These are phyloP conservation scores for Cryptotermes secundus DNA, from an alignment of 1,140 invertebrate genomes.

Conservation along the genomic window DNA sequence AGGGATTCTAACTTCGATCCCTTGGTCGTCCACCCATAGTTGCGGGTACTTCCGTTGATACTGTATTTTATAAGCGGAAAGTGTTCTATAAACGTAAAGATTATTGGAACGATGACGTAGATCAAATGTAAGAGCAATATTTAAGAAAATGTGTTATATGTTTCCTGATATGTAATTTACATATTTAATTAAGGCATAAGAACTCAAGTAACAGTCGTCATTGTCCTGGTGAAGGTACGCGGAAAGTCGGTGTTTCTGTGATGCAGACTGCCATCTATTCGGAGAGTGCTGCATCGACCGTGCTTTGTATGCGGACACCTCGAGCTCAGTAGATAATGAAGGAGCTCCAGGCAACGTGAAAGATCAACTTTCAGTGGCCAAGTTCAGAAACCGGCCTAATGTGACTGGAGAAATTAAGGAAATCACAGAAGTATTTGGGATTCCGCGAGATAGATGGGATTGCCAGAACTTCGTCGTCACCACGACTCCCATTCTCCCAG, in stretches of 20 bases:
- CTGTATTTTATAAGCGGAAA: too few relatives aligned
- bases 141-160: too few relatives aligned
- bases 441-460: background rate
- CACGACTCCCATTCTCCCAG: background rate
- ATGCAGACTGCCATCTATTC: background rate
- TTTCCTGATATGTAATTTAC: too few relatives aligned
- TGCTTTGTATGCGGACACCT: background rate
- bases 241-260: slow-evolving; percentile 20
- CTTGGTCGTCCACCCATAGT: too few relatives aligned
- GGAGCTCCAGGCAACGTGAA: background rate
- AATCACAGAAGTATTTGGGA: background rate
- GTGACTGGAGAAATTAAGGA: background rate
- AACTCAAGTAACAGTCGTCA: too few relatives aligned
- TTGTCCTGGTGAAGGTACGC: background rate
- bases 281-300: slow-evolving; percentile 27
- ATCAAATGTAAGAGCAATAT: too few relatives aligned
- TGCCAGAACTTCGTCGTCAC: background rate
- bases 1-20: too few relatives aligned
- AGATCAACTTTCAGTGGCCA: background rate
- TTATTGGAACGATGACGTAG: too few relatives aligned
- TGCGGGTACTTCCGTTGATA: too few relatives aligned
- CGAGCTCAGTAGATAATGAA: background rate
- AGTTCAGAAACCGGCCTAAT: background rate
- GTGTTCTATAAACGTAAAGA: too few relatives aligned
- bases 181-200: too few relatives aligned